Conservation (phyloP, 2,888 invertebrate species). For the Synanthedon myopaeformis region DNA sequence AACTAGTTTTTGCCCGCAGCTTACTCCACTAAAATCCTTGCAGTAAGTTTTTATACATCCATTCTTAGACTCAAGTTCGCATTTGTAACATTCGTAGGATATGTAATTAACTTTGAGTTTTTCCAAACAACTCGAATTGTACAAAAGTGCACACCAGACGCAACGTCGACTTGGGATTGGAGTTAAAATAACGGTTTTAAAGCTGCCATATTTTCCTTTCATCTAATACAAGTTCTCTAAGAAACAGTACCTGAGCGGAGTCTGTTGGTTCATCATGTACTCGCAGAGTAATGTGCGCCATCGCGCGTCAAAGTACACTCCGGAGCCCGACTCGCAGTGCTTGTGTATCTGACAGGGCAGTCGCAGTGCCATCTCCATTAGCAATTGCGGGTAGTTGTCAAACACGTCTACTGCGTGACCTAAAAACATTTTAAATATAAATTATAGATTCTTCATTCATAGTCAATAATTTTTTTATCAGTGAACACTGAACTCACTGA, state of each 20-base stretch:
- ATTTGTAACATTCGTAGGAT: too few relatives aligned
- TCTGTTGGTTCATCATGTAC: conserved; percentile 94
- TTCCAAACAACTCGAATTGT: too few relatives aligned
- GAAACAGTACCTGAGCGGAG: conserved; percentile 75
- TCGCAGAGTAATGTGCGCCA: conserved; percentile 90
- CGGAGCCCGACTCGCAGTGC: conserved; percentile 71
- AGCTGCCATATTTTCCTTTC: too few relatives aligned
- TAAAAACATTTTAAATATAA: conserved; percentile 12
- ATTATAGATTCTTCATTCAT: background rate
- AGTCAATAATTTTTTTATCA: too few relatives aligned
- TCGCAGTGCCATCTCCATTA: conserved; percentile 94
- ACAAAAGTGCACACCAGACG: too few relatives aligned
- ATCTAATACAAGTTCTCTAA: background rate
- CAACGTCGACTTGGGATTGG: too few relatives aligned
- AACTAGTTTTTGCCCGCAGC: too few relatives aligned
- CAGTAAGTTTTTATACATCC: too few relatives aligned
- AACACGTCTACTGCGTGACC: conserved; percentile 93
- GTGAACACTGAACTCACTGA: background rate
- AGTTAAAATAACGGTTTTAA: too few relatives aligned
- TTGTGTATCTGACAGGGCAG: conserved; percentile 94
- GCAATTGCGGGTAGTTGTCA: conserved; percentile 91
- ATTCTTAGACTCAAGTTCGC: too few relatives aligned
- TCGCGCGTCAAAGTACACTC: conserved; percentile 64
- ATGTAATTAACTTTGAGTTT: too few relatives aligned
- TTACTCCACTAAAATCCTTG: too few relatives aligned